A percentile compares a stretch with the other conserved stretches of the same genome.
These are phyloP conservation scores for Isichthys henryi DNA, from an alignment of 2,113 vertebrate species.

Conservation along the genomic window DNA sequence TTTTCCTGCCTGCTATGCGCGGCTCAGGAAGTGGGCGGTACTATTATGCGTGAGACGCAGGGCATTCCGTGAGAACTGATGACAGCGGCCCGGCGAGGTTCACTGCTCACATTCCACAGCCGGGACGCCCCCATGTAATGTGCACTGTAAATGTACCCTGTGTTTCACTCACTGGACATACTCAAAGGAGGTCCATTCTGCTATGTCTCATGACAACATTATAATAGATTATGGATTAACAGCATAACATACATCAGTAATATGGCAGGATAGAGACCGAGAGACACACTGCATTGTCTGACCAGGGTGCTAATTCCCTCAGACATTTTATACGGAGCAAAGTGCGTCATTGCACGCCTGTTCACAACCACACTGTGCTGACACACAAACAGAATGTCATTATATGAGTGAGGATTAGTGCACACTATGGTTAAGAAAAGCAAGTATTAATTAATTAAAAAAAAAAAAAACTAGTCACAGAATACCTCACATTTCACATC, in stretches of 20 bases:
- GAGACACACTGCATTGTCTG: slow-evolving; percentile 1
- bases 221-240: slow-evolving; percentile 16
- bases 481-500: background rate
- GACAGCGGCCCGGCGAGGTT: background rate
- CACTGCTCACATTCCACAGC: background rate
- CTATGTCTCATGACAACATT: slow-evolving; percentile 22
- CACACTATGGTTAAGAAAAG: background rate
- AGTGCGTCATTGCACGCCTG: background rate
- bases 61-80: background rate
- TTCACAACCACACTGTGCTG: background rate
- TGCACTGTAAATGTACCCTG: slow-evolving; percentile 6
- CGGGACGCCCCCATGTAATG: background rate
- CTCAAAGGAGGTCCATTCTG: slow-evolving; percentile 26
- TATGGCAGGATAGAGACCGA: slow-evolving; percentile 23
- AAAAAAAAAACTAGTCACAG: background rate
- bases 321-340: slow-evolving; percentile 19
- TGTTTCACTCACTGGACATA: background rate
- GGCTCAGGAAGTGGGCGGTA: background rate
- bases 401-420: background rate
- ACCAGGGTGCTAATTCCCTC: slow-evolving; percentile 18
- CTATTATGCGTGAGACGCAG: background rate
- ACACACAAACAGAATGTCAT: background rate
- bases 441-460: background rate
- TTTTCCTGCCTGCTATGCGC: background rate
- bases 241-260: background rate